Percentiles rank a stretch among this genome's conserved stretches.
phyloP scores from a whole-genome alignment of 2,888 invertebrate genomes.

The Siphlonurus alternatus region DNA sequence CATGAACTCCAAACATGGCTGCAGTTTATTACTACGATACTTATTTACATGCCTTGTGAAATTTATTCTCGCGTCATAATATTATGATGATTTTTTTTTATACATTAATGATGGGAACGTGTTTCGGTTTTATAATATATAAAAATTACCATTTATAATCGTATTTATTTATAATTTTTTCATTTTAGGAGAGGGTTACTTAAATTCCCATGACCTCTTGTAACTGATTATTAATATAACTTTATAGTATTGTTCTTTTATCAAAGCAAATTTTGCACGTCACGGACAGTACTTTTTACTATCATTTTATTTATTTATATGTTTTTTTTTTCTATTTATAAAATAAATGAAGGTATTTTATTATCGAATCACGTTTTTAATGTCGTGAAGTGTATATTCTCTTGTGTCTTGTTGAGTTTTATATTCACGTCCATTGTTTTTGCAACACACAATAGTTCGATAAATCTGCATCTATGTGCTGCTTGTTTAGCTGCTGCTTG shows the following conservation, averaged over 20 bases:
- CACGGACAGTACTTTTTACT: slow-evolving; percentile 5
- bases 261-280: background rate
- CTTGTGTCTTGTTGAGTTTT: background rate
- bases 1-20: too few species aligned
- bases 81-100: too few species aligned
- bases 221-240: background rate
- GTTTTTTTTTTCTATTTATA: slow-evolving; percentile 3
- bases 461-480: background rate
- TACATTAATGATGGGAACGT: background rate
- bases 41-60: too few species aligned
- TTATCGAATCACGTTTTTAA: slow-evolving; percentile 12
- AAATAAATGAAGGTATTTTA: slow-evolving; percentile 9
- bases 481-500: background rate
- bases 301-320: too few species aligned
- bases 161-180: too few species aligned
- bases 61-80: too few species aligned
- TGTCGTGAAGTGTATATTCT: slow-evolving; percentile 3
- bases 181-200: background rate
- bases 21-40: too few species aligned
- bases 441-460: background rate
- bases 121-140: background rate
- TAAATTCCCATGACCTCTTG: background rate
- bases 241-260: background rate
- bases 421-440: background rate
- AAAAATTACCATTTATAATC: background rate